Evolutionary conservation across 2,113 vertebrate genomes (phyloP).

Genomic region (Pteropus alecto): DNA sequence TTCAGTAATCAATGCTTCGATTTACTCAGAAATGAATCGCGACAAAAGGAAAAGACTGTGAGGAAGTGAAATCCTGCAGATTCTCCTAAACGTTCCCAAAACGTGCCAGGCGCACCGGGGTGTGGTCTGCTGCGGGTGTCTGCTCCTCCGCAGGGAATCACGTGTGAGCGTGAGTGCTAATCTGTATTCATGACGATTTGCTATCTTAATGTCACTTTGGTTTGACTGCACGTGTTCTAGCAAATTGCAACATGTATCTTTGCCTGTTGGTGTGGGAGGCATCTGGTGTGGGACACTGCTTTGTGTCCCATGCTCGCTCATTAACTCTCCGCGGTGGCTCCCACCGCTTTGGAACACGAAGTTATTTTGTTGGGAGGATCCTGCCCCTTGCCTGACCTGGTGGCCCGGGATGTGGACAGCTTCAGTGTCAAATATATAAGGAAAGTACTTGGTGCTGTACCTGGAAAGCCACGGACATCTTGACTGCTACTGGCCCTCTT

Average conservation of each 20-base stretch:
- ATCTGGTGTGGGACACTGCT: background rate
- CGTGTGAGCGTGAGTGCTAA: background rate
- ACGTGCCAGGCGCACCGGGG: fast-evolving
- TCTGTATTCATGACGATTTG: background rate
- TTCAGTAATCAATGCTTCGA: background rate
- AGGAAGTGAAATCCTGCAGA: background rate
- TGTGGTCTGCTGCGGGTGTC: too few species aligned
- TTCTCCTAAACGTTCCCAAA: background rate
- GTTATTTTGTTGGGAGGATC: background rate
- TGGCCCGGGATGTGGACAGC: background rate
- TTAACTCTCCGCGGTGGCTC: slow-evolving; percentile 30
- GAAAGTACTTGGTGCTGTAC: background rate
- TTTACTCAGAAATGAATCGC: background rate
- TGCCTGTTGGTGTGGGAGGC: background rate
- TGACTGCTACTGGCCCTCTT: background rate
- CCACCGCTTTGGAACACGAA: background rate
- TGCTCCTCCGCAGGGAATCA: background rate
- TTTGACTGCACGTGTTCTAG: background rate
- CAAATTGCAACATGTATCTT: background rate
- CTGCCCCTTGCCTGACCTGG: background rate
- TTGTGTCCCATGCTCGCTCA: background rate
- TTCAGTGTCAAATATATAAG: background rate
- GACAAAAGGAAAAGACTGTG: background rate
- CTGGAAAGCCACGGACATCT: background rate
- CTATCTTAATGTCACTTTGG: slow-evolving; percentile 14